Base-by-base conservation (phyloP, 2,888 invertebrate genomes). In the Omphaloscelis lunosa region DNA sequence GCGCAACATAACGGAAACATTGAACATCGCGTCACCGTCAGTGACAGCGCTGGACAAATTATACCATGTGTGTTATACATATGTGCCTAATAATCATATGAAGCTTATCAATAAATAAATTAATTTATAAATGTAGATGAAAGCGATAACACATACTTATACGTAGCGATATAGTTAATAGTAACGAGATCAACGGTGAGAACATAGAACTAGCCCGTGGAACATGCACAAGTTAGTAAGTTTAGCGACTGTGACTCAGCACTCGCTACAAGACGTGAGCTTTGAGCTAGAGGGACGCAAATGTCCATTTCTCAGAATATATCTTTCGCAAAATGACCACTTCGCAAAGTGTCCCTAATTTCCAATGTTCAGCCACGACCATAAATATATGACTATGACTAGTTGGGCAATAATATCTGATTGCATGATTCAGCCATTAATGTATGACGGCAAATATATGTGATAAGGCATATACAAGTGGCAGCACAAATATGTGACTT, bases 1-100 rank as follows among this genome's bases (percentile, higher is more conserved):
- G 70, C 85, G 82, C 78, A 71, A 76, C 85, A 79, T 34, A 71
- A 77, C 56, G 4, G n/a, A 34, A 48, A 74, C 58, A 56, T 70
- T 23, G 15, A 17, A 62, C 58, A 11, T 2, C 61, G 41, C n/a
- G 53, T 1, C 51, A 7, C n/a, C 59, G 23, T 9, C n/a, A 0
- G 15, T 1, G 75, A 23, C 59, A 3, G 20, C 68, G 29, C 23
- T 9, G 51, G 45, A n/a, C 58, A 8, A 27, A 39, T 34, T 17
- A 29, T 68, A 69, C 45, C 66, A 51, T 82, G 74, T 34, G n/a
- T n/a, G n/a, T 58, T 73, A 34, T 34, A 34, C n/a, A 59, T 59
- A 80, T 27, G 48, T 68, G 67, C 23, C 58, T 65, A 58, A 58
- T 51, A 68, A 53, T 53, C 12, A 34, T 62, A 67, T 53, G 3